Evolutionary conservation across 1,140 invertebrate species (phyloP).

Genomic region (Temnothorax curvispinosus): DNA sequence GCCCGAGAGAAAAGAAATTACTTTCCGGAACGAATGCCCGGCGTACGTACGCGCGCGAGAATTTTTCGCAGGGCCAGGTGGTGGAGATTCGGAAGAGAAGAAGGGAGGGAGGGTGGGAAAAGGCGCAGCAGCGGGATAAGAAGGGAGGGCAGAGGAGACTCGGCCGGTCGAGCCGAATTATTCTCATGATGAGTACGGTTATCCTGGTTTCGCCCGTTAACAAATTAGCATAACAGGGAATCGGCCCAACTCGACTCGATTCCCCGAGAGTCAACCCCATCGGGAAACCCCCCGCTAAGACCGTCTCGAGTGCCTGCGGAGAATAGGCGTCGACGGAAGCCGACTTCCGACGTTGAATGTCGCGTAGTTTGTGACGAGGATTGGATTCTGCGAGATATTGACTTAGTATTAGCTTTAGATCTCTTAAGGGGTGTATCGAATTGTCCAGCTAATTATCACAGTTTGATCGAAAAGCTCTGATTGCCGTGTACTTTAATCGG

Average conservation of each 20-base stretch:
- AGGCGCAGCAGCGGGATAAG: conserved; percentile 15
- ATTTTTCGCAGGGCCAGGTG: conserved; percentile 34
- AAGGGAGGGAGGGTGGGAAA: background rate
- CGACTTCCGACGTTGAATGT: conserved; percentile 70
- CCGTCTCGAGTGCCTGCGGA: conserved; percentile 82
- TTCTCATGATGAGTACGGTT: conserved; percentile 74
- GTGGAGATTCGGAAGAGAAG: background rate
- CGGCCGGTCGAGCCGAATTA: conserved; percentile 76
- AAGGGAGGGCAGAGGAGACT: conserved; percentile 16
- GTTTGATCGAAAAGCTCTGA: background rate
- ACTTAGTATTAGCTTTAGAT: background rate
- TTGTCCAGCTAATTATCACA: conserved; percentile 6
- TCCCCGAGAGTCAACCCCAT: conserved; percentile 80
- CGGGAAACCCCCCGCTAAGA: conserved; percentile 71
- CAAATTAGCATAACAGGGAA: conserved; percentile 86
- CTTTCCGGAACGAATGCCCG: conserved; percentile 43
- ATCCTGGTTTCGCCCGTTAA: conserved; percentile 82
- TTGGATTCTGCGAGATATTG: conserved; percentile 49
- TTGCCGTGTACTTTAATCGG: background rate
- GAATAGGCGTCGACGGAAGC: conserved; percentile 69
- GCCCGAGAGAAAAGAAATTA: conserved; percentile 42
- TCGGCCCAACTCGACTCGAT: conserved; percentile 78
- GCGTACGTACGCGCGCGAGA: conserved; percentile 4
- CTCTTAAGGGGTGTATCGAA: conserved; percentile 21
- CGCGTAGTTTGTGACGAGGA: conserved; percentile 44